Evolutionary conservation across 2,797 vertebrate species (phyloP), one percentile per base, ranked within the genome.

Genomic region (Bufotes viridis): DNA sequence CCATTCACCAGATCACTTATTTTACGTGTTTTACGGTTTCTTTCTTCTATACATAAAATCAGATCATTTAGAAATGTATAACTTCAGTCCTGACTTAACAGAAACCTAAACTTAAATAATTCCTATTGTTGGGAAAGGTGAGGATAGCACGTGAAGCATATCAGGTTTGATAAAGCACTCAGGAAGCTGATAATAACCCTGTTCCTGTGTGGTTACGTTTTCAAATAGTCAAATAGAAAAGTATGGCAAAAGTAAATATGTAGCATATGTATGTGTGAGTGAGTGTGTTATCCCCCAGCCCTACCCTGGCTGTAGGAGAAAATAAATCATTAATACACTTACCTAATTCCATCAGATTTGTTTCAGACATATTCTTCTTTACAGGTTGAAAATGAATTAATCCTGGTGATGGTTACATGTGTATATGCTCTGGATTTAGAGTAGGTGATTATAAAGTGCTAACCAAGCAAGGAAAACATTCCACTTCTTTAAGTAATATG

Each of bases 111-210:
- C 79, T n/a, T 26, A 82, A 82, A 75, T 72, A 87, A 34, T 78
- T 83, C 15, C 82, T 72, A 79, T 78, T 57, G 78, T 34, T 84
- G 67, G 67, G 11, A 84, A 88, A 88, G 87, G 75, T 88, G 87
- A 84, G 53, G 53, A 84, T 58, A 79, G 74, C 81, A 84, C 63
- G 63, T 78, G 63, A 79, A 88, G 57, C 75, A 51, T 70, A 61
- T 72, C 11, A 14, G 34, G 34, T 42, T 67, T 88, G 63, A 83
- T 84, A 78, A 78, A 84, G 81, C 29, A 78, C 61, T 69, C 87
- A 84, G 81, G 75, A 88, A 88, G 34, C 53, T 17, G 55, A 80
- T 79, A 84, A 88, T 84, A 79, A 49, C 15, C 34, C 18, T 67
- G 26, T 87, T 83, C 81, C 65, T 84, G 53, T 60, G 51, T 78